Base-by-base conservation (phyloP, 2,797 vertebrate genomes). In the Ambastaia sidthimunki region DNA sequence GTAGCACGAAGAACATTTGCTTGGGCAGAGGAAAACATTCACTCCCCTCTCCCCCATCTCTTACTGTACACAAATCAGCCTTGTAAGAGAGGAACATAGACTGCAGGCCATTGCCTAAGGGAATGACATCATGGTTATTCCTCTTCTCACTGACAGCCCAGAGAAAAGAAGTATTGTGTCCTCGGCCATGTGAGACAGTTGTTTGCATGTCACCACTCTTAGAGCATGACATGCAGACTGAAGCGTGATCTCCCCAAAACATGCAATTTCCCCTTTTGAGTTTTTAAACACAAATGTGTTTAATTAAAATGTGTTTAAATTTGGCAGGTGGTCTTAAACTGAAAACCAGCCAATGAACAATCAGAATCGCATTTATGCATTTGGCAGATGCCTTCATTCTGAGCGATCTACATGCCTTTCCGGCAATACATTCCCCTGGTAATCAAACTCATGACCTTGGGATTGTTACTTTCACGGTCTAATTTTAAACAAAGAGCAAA, bases 61-160 rank as follows among this genome's bases (percentile, higher is more conserved):
- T 74, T 71, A 82, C 81, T 74, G 74, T 73, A 72, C 48, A 85
- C 78, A 85, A 80, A 71, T 82, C 76, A 83, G 69, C 80, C 73
- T 78, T 84, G 80, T 83, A 74, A 85, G 82, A 44, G 74, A 87
- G 70, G 68, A 82, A 81, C 72, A 65, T 65, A 18, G 23, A 77
- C 79, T 84, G 84, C 71, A 76, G 76, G 86, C 54, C 74, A 68
- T 21, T 34, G 70, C 81, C 60, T 60, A 67, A 57, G 72, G 83
- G 82, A 71, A 83, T 89, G 86, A 90, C 87, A 87, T 88, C 87
- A 89, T 84, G 60, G n/a, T 70, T 75, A 54, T 66, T 79, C 71
- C n/a, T 78, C 72, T 54, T 72, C 48, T 71, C 50, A 60, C 81
- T 71, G 67, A 57, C 34, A 74, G 54, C 50, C 47, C 62, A 66